Evolutionary conservation across 1,140 invertebrate genomes (phyloP).

Genomic region (Danaus melanippus): DNA sequence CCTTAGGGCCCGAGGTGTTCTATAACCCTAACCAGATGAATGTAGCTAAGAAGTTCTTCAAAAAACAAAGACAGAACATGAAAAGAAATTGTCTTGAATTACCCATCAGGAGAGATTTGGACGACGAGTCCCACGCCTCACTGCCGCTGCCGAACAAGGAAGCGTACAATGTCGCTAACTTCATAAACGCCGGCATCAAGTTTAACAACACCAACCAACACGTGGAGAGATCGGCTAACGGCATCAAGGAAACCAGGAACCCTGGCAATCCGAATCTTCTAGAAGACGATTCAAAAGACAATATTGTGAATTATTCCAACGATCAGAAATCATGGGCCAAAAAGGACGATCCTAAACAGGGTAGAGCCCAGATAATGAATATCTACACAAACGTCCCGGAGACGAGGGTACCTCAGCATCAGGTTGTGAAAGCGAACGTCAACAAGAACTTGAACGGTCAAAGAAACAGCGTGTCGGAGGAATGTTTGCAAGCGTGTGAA

Average conservation of each 20-base stretch:
- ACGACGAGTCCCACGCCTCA: conserved; percentile 75
- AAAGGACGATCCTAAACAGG: conserved; percentile 55
- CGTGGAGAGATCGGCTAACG: conserved; percentile 74
- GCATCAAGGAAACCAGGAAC: conserved; percentile 63
- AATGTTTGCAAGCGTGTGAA: conserved; percentile 55
- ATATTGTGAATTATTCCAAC: conserved; percentile 65
- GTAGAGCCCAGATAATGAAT: conserved; percentile 76
- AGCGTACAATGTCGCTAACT: conserved; percentile 75
- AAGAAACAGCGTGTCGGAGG: conserved; percentile 57
- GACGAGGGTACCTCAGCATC: conserved; percentile 76
- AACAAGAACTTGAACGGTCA: conserved; percentile 50
- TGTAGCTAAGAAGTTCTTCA: conserved; percentile 92
- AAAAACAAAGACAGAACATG: conserved; percentile 85
- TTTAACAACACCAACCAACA: conserved; percentile 86
- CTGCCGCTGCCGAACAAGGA: conserved; percentile 67
- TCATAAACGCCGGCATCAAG: conserved; percentile 79
- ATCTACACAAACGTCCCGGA: conserved; percentile 83
- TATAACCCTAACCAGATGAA: conserved; percentile 95
- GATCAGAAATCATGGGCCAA: conserved; percentile 52
- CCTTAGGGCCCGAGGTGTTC: conserved; percentile 83
- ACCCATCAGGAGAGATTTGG: conserved; percentile 76
- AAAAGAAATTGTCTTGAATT: conserved; percentile 83
- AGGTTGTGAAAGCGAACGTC: conserved; percentile 64
- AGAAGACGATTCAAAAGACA: conserved; percentile 70
- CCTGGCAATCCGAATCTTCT: conserved; percentile 75